phyloP scores from a whole-genome alignment of 2,888 invertebrate species.

The Nudaria mundana region DNA sequence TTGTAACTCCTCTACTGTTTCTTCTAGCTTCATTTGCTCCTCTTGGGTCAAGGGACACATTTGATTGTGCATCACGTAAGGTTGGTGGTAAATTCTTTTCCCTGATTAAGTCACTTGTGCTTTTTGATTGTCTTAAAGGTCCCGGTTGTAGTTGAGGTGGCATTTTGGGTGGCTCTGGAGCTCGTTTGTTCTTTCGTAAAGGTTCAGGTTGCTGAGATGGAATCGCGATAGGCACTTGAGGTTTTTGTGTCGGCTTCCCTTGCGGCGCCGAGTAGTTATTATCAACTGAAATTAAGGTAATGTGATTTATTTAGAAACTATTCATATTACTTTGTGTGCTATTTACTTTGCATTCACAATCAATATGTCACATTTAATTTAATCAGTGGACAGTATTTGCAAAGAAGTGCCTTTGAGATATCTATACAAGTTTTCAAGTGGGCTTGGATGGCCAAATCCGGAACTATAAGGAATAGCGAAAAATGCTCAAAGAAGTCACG shows the following conservation, averaged over 20 bases:
- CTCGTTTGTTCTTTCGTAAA: constrained; percentile 12
- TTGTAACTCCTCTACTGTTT: constrained; percentile 10
- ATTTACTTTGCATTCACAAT: no score
- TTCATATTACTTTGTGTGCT: no score
- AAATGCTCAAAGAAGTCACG: no score
- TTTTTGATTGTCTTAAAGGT: constrained; percentile 44
- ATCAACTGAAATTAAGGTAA: constrained; percentile 47
- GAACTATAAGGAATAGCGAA: no score
- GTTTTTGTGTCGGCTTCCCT: constrained; percentile 32
- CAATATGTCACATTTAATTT: neutral
- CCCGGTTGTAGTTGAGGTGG: constrained; percentile 15
- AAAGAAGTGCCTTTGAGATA: neutral
- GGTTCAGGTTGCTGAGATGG: constrained; percentile 12
- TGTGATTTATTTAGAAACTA: no score
- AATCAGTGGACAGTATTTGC: neutral
- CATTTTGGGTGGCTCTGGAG: constrained; percentile 7
- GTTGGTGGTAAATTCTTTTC: constrained; percentile 29
- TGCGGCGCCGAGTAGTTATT: constrained; percentile 34
- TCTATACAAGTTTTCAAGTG: no score
- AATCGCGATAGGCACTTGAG: constrained; percentile 30
- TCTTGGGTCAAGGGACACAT: constrained; percentile 45
- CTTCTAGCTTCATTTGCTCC: constrained; percentile 31
- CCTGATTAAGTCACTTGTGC: constrained; percentile 46
- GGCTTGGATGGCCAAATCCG: no score
- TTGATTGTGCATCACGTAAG: constrained; percentile 44